phyloP scores from a whole-genome alignment of 2,797 vertebrate species.

The Phrynocephalus guinanensis region DNA sequence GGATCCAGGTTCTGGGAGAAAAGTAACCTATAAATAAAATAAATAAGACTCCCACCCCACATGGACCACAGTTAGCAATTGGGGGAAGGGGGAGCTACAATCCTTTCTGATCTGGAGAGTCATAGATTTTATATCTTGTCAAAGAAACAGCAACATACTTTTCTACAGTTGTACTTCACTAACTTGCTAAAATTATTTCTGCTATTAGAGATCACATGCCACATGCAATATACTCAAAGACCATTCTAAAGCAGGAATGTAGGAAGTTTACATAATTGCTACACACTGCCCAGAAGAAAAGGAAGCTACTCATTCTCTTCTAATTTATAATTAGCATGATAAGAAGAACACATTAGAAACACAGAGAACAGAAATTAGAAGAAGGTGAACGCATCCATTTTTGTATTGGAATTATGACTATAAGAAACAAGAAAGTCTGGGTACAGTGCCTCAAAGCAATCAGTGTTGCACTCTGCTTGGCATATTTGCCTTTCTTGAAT shows the following conservation, averaged over 20 bases:
- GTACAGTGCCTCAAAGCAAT: not conserved
- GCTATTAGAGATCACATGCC: not conserved
- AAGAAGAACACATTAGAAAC: not conserved
- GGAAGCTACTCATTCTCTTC: not conserved
- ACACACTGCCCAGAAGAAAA: not conserved
- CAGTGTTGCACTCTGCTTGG: not conserved
- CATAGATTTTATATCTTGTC: not conserved
- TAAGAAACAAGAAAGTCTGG: not conserved
- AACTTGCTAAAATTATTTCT: not conserved
- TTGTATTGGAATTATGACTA: not conserved
- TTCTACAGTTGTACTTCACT: not conserved
- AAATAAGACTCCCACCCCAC: not conserved
- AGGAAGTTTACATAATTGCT: not conserved
- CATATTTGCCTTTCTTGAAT: not conserved
- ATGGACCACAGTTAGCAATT: not conserved
- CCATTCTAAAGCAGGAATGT: not conserved
- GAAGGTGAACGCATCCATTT: not conserved
- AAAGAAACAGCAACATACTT: not conserved
- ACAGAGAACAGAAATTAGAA: not conserved
- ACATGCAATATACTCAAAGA: not conserved
- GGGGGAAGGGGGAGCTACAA: too few relatives aligned
- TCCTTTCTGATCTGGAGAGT: not conserved
- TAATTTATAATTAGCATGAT: not conserved
- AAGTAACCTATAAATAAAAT: too few relatives aligned
- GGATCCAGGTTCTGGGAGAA: too few relatives aligned